Evolutionary conservation across 2,113 vertebrate genomes (phyloP), one percentile per base, ranked within the genome.

Genomic region (Grantiella picta): DNA sequence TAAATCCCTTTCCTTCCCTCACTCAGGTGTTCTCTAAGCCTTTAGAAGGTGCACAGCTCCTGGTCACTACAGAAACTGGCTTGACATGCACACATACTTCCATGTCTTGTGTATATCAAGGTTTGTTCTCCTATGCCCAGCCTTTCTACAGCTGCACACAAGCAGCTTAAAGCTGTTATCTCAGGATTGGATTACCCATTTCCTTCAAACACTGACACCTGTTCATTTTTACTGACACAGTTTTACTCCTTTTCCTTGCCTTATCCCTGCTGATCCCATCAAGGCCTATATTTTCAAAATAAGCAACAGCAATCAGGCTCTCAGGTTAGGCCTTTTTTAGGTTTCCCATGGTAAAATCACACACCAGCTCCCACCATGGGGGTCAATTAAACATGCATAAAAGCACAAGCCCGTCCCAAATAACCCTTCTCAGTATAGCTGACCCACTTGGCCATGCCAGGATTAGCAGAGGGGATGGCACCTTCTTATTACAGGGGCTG

Each of bases 71-170:
- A 81, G 50, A 69, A 76, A 31, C 21, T 70, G 45, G 15, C 69
- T 54, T 57, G 27, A 53, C 23, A 18, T 6, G 22, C 47, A 56
- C 31, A n/a, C 2, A 1, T 21, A 28, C 36, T 86, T 75, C 42
- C 2, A 0, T n/a, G 11, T 31, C 47, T 59, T 42, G 18, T 0
- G 0, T 16, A 2, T 29, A 54, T 25, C 60, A 35, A 36, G 25
- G 38, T 53, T 93, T 76, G 35, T 40, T 89, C 68, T 89, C 59
- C 66, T 20, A 36, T 2, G 8, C 45, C 10, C 59, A 57, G 40
- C n/a, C 50, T 38, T 82, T 65, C 36, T 22, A 31, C 17, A n/a
- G 53, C 44, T 57, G 69, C 35, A 42, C 8, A 49, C 10, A 50
- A 70, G 25, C 31, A 72, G 25, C 33, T 83, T 27, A 47, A 61